phyloP scores from a whole-genome alignment of 2,113 vertebrate species.

The Ailuropoda melanoleuca region DNA sequence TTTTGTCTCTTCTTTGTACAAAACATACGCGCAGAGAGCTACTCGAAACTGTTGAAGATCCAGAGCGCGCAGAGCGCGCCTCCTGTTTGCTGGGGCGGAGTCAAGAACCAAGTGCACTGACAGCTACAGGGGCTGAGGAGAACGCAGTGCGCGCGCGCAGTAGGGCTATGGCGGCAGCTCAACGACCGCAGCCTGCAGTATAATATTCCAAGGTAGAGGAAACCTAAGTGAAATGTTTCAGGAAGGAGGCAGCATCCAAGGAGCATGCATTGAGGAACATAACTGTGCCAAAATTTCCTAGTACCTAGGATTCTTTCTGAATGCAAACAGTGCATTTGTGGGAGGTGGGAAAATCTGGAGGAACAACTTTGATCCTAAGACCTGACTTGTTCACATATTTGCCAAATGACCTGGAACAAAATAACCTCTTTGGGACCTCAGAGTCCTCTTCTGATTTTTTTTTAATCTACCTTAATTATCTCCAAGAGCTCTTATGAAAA shows the following conservation, averaged over 20 bases:
- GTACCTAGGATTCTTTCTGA: not conserved
- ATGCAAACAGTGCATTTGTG: not conserved
- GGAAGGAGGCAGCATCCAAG: not conserved
- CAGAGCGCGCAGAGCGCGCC: not conserved
- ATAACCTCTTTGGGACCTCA: not conserved
- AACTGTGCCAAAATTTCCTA: not conserved
- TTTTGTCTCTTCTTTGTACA: not conserved
- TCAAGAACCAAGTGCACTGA: not conserved
- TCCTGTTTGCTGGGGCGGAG: not conserved
- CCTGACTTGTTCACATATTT: not conserved
- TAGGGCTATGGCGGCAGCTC: not conserved
- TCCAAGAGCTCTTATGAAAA: not conserved
- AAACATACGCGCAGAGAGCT: not conserved
- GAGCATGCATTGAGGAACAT: not conserved
- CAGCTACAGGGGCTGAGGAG: not conserved
- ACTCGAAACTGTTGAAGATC: not conserved
- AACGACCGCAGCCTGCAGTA: not conserved
- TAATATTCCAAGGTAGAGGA: not conserved
- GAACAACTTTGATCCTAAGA: not conserved
- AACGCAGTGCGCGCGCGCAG: not conserved
- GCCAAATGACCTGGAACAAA: not conserved
- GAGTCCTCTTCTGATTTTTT: not conserved
- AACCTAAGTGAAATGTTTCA: not conserved
- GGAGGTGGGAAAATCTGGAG: not conserved
- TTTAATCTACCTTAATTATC: not conserved